Percentiles rank a stretch among this genome's conserved stretches.
Conservation (phyloP, 2,888 invertebrate genomes). For the Drosophila nigricruria region DNA sequence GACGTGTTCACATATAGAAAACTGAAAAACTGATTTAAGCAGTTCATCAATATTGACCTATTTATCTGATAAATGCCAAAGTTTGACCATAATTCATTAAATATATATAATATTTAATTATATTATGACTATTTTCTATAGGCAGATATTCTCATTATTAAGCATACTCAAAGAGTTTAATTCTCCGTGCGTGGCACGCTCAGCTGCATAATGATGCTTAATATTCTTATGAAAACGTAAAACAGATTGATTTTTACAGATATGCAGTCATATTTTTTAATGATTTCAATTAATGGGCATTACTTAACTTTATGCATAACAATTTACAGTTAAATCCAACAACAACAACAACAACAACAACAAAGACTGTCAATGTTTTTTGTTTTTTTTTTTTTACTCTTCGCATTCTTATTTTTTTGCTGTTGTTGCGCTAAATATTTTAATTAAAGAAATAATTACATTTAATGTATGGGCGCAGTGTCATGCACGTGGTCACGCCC, state of each 20-base stretch:
- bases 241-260: slow-evolving; percentile 32
- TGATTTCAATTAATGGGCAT: slow-evolving; percentile 71
- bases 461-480: slow-evolving; percentile 60
- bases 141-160: neutral
- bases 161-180: neutral
- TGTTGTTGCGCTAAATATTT: slow-evolving; percentile 68
- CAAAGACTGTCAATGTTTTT: slow-evolving; percentile 49
- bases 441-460: slow-evolving; percentile 79
- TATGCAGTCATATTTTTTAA: slow-evolving; percentile 57
- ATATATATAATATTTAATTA: neutral
- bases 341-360: slow-evolving; percentile 7
- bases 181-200: neutral
- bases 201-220: slow-evolving; percentile 8
- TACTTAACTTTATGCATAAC: slow-evolving; percentile 49
- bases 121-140: neutral
- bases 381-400: slow-evolving; percentile 4
- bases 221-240: slow-evolving; percentile 5
- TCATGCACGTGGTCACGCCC: slow-evolving; percentile 25
- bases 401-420: slow-evolving; percentile 16
- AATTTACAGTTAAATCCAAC: slow-evolving; percentile 56
- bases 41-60: slow-evolving; percentile 9
- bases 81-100: no score
- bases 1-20: neutral
- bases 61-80: neutral
- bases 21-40: slow-evolving; percentile 8